Percentiles rank a stretch among this genome's conserved stretches.
Conservation (phyloP, 2,113 vertebrate genomes). For the Galbula dea region DNA sequence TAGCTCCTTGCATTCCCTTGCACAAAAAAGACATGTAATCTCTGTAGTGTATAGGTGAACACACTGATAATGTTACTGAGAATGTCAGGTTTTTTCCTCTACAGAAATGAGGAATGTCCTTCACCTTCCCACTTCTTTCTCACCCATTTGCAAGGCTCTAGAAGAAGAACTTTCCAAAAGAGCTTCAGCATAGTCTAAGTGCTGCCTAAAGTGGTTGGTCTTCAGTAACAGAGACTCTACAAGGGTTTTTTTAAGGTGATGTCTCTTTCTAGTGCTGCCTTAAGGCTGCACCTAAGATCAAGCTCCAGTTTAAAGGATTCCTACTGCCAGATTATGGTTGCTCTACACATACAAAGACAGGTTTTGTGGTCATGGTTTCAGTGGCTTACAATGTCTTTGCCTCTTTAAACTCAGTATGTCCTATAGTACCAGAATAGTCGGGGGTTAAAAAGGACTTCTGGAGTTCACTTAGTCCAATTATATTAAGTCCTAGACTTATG, state of each 20-base stretch:
- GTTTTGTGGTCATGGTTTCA: neutral
- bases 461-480: too few species aligned
- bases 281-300: neutral
- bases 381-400: neutral
- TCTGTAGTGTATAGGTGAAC: neutral
- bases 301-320: neutral
- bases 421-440: neutral
- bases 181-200: neutral
- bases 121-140: neutral
- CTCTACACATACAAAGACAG: neutral
- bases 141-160: neutral
- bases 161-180: neutral
- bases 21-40: neutral
- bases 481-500: too few species aligned
- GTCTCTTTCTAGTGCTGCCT: neutral
- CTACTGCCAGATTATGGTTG: accelerated
- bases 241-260: accelerated
- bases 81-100: neutral
- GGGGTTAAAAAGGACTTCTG: too few species aligned
- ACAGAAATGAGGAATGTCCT: neutral
- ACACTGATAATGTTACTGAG: neutral
- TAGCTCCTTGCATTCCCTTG: neutral
- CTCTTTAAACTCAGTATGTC: neutral
- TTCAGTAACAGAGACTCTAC: neutral
- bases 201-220: neutral